Conservation (phyloP, 2,888 invertebrate genomes). For the Synanthedon tipuliformis region DNA sequence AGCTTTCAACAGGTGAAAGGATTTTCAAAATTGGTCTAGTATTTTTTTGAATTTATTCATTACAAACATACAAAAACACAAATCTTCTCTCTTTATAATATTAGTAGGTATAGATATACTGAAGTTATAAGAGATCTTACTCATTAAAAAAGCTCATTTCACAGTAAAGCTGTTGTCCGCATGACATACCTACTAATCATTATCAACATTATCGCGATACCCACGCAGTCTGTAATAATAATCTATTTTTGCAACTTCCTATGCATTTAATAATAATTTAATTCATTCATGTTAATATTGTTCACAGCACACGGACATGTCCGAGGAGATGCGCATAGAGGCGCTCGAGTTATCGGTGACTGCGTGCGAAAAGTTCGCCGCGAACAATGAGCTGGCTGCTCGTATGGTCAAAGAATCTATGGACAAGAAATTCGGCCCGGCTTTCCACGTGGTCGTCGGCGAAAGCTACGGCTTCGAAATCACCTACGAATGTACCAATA, state of each 20-base stretch:
- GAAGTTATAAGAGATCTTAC: no score
- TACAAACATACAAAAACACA: no score
- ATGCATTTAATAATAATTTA: no score
- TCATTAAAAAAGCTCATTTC: no score
- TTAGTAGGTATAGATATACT: no score
- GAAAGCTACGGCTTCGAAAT: slow-evolving; percentile 96
- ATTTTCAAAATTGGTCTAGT: no score
- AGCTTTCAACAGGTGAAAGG: no score
- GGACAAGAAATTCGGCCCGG: slow-evolving; percentile 95
- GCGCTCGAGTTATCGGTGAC: slow-evolving; percentile 91
- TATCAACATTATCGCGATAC: background rate
- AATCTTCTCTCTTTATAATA: no score
- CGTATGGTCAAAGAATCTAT: slow-evolving; percentile 92
- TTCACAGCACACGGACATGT: slow-evolving; percentile 90
- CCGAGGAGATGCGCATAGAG: slow-evolving; percentile 91
- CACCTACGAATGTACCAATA: slow-evolving; percentile 88
- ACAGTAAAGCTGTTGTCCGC: no score
- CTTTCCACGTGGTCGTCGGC: slow-evolving; percentile 96
- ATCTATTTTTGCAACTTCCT: no score
- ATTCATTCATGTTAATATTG: slow-evolving; percentile 3
- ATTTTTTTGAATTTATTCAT: no score
- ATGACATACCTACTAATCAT: slow-evolving; percentile 1
- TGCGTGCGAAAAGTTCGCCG: slow-evolving; percentile 90
- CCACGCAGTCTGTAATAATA: background rate
- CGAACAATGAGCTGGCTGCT: slow-evolving; percentile 92